Percentiles rank a stretch among this genome's conserved stretches.
These are phyloP conservation scores for Aphidius ervi DNA, from an alignment of 1,140 invertebrate genomes.

Conservation along the genomic window DNA sequence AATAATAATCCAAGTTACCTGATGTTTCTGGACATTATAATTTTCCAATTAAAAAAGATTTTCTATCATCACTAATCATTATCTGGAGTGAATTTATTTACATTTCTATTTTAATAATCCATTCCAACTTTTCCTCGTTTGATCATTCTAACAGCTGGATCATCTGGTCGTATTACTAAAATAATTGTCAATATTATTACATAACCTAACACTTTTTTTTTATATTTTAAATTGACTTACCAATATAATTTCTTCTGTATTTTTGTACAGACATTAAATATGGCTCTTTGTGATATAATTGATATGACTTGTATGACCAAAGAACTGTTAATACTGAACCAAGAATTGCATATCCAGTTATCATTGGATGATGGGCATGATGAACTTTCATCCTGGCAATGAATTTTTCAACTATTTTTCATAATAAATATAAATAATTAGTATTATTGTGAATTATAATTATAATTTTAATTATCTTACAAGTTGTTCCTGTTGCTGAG, in stretches of 20 bases:
- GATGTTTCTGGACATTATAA: background rate
- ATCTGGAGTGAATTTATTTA: background rate
- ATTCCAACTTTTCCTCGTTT: constrained; percentile 3
- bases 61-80: background rate
- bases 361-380: constrained; percentile 3
- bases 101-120: constrained; percentile 6
- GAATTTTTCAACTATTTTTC: background rate
- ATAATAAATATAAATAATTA: too few relatives aligned
- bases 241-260: background rate
- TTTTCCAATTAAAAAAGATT: background rate
- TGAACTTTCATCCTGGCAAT: background rate
- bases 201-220: background rate
- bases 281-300: background rate
- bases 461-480: too few relatives aligned
- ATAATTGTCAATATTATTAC: background rate
- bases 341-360: background rate
- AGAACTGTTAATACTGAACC: background rate
- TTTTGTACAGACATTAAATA: background rate
- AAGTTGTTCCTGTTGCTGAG: too few relatives aligned
- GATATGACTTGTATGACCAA: background rate
- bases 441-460: too few relatives aligned
- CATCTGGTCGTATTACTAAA: constrained; percentile 16
- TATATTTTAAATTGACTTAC: background rate
- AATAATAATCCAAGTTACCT: background rate
- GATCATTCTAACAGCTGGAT: constrained; percentile 6